Evolutionary conservation across 2,888 invertebrate genomes (phyloP).

Genomic region (Cancer borealis): DNA sequence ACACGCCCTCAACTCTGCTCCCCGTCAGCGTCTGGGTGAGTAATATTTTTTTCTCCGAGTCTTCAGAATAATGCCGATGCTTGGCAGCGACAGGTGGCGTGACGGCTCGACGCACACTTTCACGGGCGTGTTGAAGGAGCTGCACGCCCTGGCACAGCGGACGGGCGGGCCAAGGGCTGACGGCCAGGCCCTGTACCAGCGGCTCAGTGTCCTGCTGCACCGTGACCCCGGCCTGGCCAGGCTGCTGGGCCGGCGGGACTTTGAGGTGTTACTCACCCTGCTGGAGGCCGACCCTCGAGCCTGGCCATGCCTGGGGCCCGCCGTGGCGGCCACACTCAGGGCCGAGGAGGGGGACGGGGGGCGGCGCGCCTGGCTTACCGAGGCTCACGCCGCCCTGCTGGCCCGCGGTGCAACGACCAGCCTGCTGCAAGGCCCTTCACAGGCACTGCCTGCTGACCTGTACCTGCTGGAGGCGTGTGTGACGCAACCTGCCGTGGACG

Average conservation of each 20-base stretch:
- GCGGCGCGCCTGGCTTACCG: not conserved
- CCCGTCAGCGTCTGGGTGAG: not conserved
- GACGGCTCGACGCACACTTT: not conserved
- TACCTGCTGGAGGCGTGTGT: slow-evolving; percentile 45
- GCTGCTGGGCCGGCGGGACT: slow-evolving; percentile 27
- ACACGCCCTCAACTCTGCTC: too few relatives aligned
- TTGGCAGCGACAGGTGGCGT: not conserved
- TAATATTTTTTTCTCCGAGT: not conserved
- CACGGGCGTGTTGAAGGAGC: not conserved
- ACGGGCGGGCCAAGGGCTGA: not conserved
- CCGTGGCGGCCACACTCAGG: slow-evolving; percentile 13
- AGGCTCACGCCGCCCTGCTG: not conserved
- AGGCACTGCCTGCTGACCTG: slow-evolving; percentile 4
- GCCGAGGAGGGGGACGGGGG: not conserved
- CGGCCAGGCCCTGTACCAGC: not conserved
- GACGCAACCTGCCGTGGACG: slow-evolving; percentile 12
- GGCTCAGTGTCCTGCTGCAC: not conserved
- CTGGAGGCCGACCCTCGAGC: not conserved
- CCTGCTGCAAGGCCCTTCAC: not conserved
- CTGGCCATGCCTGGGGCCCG: slow-evolving; percentile 38
- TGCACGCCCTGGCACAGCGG: not conserved
- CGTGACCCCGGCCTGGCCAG: not conserved
- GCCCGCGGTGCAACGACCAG: not conserved
- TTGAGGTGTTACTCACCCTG: not conserved
- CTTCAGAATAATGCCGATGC: not conserved